These are phyloP conservation scores for Ianthella basta DNA, from an alignment of 37 sponge, comb jelly and placozoan species.

Conservation along the genomic window DNA sequence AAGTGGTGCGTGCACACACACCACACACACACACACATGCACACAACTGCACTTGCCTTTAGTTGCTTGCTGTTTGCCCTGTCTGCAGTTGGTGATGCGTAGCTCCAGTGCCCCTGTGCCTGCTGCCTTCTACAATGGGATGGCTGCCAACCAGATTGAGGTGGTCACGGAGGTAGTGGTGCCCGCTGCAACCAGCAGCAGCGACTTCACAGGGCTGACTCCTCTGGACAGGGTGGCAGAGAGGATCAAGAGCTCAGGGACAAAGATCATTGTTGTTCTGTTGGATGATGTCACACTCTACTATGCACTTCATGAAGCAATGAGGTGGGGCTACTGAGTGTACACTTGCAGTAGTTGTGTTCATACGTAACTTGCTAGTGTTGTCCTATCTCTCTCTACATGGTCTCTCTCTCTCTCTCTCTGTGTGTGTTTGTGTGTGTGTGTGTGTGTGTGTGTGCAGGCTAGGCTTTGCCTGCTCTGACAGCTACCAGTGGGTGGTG, in stretches of 20 bases:
- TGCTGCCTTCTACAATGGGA: conserved; percentile 38
- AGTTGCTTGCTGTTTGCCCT: not conserved
- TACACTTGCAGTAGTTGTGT: too few relatives aligned
- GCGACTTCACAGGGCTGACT: conserved; percentile 5
- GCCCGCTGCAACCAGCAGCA: not conserved
- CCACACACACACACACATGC: too few relatives aligned
- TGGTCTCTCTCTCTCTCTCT: too few relatives aligned
- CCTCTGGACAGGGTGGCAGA: conserved; percentile 29
- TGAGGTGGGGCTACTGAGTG: too few relatives aligned
- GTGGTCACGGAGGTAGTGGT: conserved; percentile 34
- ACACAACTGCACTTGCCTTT: too few relatives aligned
- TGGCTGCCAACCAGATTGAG: conserved; percentile 34
- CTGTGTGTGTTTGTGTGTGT: too few relatives aligned
- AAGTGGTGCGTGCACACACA: conserved; percentile 34
- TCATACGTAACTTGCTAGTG: too few relatives aligned
- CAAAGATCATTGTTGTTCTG: conserved; percentile 29
- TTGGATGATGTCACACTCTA: not conserved
- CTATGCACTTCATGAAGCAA: conserved; percentile 47
- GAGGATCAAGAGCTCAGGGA: conserved; percentile 39
- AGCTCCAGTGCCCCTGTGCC: conserved; percentile 33
- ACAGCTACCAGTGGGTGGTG: conserved; percentile 45
- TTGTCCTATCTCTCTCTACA: too few relatives aligned
- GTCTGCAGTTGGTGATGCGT: conserved; percentile 40
- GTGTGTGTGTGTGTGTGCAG: not conserved
- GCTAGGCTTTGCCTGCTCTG: conserved; percentile 27